A percentile compares a stretch with the other conserved stretches of the same genome.
These are phyloP conservation scores for Syrphus vitripennis DNA, from an alignment of 2,888 invertebrate genomes.

Conservation along the genomic window DNA sequence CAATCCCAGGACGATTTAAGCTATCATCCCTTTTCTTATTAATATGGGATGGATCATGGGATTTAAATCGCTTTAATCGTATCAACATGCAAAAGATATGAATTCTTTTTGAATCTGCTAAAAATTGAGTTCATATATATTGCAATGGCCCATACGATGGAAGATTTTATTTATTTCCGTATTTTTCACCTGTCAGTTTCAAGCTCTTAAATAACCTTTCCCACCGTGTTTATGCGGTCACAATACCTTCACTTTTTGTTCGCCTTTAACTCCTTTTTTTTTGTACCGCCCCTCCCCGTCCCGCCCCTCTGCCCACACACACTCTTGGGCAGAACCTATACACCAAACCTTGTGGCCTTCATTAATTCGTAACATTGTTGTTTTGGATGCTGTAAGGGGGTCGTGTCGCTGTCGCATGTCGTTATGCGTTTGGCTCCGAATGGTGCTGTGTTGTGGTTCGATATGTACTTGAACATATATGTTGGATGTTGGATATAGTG, in stretches of 20 bases:
- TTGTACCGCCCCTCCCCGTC: not conserved
- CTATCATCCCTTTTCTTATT: too few species aligned
- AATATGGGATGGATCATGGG: too few species aligned
- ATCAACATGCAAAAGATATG: too few species aligned
- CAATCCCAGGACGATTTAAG: too few species aligned
- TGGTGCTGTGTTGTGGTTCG: slow-evolving; percentile 12
- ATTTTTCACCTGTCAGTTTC: slow-evolving; percentile 2
- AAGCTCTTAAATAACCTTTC: slow-evolving; percentile 36
- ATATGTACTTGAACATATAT: not conserved
- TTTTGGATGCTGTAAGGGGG: slow-evolving; percentile 7
- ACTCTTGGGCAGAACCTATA: not conserved
- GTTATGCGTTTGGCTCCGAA: slow-evolving; percentile 19
- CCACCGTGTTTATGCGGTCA: slow-evolving; percentile 1
- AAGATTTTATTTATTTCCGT: not conserved
- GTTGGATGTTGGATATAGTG: slow-evolving; percentile 25
- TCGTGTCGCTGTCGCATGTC: not conserved
- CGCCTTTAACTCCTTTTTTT: not conserved
- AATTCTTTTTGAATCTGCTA: too few species aligned
- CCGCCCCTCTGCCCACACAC: not conserved
- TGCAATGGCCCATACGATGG: too few species aligned
- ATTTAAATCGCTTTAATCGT: too few species aligned
- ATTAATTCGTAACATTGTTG: slow-evolving; percentile 54
- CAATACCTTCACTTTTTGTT: slow-evolving; percentile 12
- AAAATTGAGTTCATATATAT: too few species aligned
- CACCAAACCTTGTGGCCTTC: slow-evolving; percentile 18